These are phyloP conservation scores for Plodia interpunctella DNA, from an alignment of 1,140 invertebrate species.

Conservation along the genomic window DNA sequence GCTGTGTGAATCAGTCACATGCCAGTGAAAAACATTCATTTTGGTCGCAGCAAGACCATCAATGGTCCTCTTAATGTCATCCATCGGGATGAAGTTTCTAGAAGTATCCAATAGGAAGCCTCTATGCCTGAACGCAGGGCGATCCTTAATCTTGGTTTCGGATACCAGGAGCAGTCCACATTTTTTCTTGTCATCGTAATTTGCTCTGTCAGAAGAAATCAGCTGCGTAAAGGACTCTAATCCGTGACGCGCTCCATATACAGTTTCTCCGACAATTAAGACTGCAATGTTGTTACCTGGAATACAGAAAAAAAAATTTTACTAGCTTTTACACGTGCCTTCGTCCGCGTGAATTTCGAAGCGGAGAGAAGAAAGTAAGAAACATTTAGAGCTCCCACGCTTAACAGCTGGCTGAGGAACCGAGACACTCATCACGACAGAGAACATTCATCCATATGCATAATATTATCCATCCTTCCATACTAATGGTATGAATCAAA, in stretches of 20 bases:
- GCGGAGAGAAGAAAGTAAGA: too few relatives aligned
- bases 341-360: too few relatives aligned
- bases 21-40: conserved; percentile 92
- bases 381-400: too few relatives aligned
- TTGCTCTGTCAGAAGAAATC: conserved; percentile 67
- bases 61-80: conserved; percentile 82
- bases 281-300: too few relatives aligned
- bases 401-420: too few relatives aligned
- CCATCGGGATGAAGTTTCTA: conserved; percentile 84
- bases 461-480: too few relatives aligned
- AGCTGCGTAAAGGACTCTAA: conserved; percentile 87
- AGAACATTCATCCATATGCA: too few relatives aligned
- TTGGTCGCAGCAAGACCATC: conserved; percentile 90
- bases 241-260: conserved; percentile 87
- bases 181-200: conserved; percentile 29
- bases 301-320: too few relatives aligned
- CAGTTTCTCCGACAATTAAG: conserved; percentile 79
- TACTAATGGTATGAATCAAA: too few relatives aligned
- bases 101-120: conserved; percentile 87
- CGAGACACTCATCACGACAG: too few relatives aligned
- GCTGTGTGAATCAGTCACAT: conserved; percentile 90
- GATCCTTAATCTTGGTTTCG: conserved; percentile 80
- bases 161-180: conserved; percentile 52
- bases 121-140: conserved; percentile 83
- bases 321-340: too few relatives aligned